Evolutionary conservation across 2,797 vertebrate genomes (phyloP), one percentile per base, ranked within the genome.

Genomic region (Rhadinocentrus ornatus): DNA sequence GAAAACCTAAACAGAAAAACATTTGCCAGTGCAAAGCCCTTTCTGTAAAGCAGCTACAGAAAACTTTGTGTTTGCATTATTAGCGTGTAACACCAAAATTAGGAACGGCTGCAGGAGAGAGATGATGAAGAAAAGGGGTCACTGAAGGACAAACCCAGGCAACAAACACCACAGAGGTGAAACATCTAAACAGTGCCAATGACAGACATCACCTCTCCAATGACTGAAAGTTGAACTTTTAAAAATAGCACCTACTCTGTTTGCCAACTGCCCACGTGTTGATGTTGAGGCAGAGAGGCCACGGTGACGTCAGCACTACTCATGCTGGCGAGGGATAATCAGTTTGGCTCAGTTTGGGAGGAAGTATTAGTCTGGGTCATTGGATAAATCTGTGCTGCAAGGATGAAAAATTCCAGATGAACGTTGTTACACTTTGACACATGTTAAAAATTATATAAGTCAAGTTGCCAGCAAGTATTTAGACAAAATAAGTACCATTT

Each of bases 301-400:
- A 64, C 12, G 69, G 39, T 60, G 80, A 75, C 65, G 53, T 78
- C 78, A 76, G 44, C 29, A 6, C 29, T 5, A 1, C 66, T 70
- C 37, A 22, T 56, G 57, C 67, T 58, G 55, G 64, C 24, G 55
- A 78, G 37, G 18, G 76, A 64, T 77, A 73, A 67, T 74, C 73
- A 41, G 67, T 74, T 62, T 71, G 75, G 57, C 73, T 75, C 60
- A 58, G 77, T 72, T 71, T 73, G 70, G 75, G 52, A 77, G 62
- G 26, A 69, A 53, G 4, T 59, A 41, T 82, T 64, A 72, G 59
- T 50, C 59, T 26, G 78, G 85, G 55, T 85, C 79, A 82, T 55
- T 26, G 62, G 62, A n/a, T 64, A 50, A 73, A 61, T 70, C 61
- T 63, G 63, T 71, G 76, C 72, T 73, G 74, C 62, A 62, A 82